Percentiles rank a stretch among this genome's conserved stretches.
Conservation (phyloP, 2,113 vertebrate genomes). For the Riparia riparia region DNA sequence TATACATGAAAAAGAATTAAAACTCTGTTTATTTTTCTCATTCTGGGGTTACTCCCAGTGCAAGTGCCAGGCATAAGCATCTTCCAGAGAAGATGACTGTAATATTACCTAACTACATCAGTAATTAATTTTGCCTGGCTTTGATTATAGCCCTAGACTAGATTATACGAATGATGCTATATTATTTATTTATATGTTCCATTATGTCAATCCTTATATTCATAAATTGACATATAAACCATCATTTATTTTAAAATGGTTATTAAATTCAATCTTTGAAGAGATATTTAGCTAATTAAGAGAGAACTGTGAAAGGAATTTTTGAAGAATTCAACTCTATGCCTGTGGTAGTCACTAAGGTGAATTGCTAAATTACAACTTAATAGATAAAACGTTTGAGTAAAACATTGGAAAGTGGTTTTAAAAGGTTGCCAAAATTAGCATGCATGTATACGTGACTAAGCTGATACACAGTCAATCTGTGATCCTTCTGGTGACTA, state of each 20-base stretch:
- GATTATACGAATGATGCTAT: neutral
- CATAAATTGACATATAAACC: neutral
- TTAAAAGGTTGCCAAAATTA: neutral
- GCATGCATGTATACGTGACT: neutral
- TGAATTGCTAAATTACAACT: conserved; percentile 40
- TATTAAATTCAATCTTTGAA: conserved; percentile 33
- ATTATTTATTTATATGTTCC: neutral
- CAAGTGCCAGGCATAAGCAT: neutral
- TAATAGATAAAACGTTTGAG: neutral
- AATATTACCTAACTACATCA: neutral
- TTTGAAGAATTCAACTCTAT: neutral
- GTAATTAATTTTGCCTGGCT: neutral
- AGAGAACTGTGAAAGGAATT: neutral
- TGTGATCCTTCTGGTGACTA: neutral
- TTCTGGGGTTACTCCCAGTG: neutral
- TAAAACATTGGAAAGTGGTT: neutral
- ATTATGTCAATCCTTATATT: neutral
- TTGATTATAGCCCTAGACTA: neutral
- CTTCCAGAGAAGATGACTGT: neutral
- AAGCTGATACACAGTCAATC: neutral
- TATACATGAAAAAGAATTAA: neutral
- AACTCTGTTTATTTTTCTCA: neutral
- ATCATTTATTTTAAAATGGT: neutral
- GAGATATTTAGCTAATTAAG: conserved; percentile 29
- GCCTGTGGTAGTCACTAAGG: conserved; percentile 10